Evolutionary conservation across 2,888 invertebrate genomes (phyloP).

Genomic region (Parnassius mnemosyne): DNA sequence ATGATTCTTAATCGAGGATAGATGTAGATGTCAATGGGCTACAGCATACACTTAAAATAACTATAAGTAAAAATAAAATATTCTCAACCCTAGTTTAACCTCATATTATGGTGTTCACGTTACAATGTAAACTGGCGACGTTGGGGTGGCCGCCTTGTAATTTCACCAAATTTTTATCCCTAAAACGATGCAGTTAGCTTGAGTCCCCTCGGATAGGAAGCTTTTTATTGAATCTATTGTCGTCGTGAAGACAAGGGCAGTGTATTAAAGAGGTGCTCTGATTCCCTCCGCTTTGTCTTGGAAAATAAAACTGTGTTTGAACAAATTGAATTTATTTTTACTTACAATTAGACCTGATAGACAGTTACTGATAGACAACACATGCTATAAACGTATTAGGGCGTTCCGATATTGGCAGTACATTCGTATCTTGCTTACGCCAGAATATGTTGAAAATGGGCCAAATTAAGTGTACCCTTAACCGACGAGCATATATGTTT

Average conservation of each 20-base stretch:
- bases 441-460: no score
- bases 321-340: constrained; percentile 25
- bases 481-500: no score
- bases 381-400: no score
- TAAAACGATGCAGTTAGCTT: constrained; percentile 47
- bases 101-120: constrained; percentile 76
- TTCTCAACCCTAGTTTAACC: constrained; percentile 65
- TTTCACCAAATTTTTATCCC: constrained; percentile 77
- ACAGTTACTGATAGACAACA: no score
- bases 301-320: constrained; percentile 21
- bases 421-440: no score
- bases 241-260: constrained; percentile 47
- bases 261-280: constrained; percentile 59
- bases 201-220: constrained; percentile 45
- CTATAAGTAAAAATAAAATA: neutral
- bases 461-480: no score
- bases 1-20: no score
- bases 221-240: constrained; percentile 55
- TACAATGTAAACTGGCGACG: constrained; percentile 72
- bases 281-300: constrained; percentile 41
- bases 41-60: no score
- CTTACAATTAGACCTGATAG: no score
- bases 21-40: no score
- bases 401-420: no score
- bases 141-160: constrained; percentile 75